Conservation (phyloP, 1,140 invertebrate species). For the Anastrepha ludens region DNA sequence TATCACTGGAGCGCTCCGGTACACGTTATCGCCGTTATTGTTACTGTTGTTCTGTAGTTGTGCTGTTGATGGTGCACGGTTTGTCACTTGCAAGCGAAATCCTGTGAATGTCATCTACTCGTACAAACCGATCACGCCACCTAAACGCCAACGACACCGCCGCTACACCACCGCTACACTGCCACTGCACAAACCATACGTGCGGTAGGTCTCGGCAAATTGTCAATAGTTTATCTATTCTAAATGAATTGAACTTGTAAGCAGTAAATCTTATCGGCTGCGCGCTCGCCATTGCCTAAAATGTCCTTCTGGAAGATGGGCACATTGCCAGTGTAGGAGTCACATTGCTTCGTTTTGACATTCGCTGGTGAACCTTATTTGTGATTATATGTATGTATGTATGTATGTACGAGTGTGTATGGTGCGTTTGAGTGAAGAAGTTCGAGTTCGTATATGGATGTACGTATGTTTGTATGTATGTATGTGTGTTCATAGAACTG, state of each 20-base stretch:
- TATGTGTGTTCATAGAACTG: neutral
- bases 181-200: neutral
- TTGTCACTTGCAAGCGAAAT: neutral
- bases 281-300: neutral
- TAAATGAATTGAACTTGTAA: slow-evolving; percentile 17
- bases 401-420: too few relatives aligned
- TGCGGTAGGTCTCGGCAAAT: slow-evolving; percentile 31
- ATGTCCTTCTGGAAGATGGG: slow-evolving; percentile 25
- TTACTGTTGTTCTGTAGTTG: neutral
- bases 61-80: neutral
- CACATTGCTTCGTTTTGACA: neutral
- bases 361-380: neutral
- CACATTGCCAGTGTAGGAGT: neutral
- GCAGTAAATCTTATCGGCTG: slow-evolving; percentile 22
- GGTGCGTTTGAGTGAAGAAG: neutral
- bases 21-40: neutral
- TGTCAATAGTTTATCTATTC: slow-evolving; percentile 30
- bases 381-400: neutral
- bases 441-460: neutral
- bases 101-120: neutral
- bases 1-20: neutral
- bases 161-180: neutral
- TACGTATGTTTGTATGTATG: too few relatives aligned
- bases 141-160: neutral
- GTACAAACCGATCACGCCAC: neutral